Evolutionary conservation across 2,888 invertebrate species (phyloP), one percentile per base, ranked within the genome.

Genomic region (Macaria notata): DNA sequence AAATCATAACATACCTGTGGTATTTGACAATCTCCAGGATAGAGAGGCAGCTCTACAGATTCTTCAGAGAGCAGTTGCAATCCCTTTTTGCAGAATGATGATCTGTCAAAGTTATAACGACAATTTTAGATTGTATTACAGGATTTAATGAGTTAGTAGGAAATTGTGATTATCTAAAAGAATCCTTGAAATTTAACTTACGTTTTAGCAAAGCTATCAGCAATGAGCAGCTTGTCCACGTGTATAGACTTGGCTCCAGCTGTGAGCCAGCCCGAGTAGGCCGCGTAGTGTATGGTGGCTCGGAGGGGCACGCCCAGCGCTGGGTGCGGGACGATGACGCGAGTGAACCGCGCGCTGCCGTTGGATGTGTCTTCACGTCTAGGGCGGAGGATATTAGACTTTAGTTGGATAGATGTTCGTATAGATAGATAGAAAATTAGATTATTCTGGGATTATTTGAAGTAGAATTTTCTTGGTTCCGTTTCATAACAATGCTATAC

Each of bases 211-310:
- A 96, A 96, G 79, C 97, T 97, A 78, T 97, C 97, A 46, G 95
- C 95, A 19, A 98, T 92, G 52, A 95, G 94, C 30, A 98, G 93
- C 81, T 96, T 96, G 83, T 97, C 96, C 60, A 98, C 93, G 69
- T 93, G 94, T 94, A 98, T 95, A 56, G 94, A 93, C 41, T 95
- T 94, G 55, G 96, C 92, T 1, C 97, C 97, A 29, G 96, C 96
- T 36, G 96, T 96, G 56, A 98, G 93, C 98, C 98, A 98, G 9
- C 98, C 98, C 65, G 95, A 95, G 88, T 98, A 98, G 0, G 96
- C 96, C 5, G 95, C 96, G 84, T 98, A 98, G 68, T 95, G 94
- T 29, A 98, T 92, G 75, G 96, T 94, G 0, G 95, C 93, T 33
- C 94, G 93, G 51, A 94, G 92, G 9, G 96, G 94, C 66, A 95